Evolutionary conservation across 2,888 invertebrate species (phyloP).

Genomic region (Electrophaes corylata): DNA sequence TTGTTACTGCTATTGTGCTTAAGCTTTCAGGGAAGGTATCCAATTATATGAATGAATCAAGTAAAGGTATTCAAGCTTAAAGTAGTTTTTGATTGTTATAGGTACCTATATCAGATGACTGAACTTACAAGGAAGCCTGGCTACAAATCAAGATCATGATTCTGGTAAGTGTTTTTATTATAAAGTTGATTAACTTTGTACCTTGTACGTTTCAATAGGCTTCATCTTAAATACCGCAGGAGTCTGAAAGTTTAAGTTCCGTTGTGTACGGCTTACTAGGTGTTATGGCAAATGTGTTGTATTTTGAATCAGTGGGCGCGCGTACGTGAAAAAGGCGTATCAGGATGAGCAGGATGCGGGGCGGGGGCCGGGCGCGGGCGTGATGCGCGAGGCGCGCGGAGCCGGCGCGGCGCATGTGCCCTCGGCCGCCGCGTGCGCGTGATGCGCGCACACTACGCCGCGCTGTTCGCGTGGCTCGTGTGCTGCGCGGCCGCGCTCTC

Average conservation of each 20-base stretch:
- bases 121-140: slow-evolving; percentile 42
- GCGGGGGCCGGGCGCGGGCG: slow-evolving; percentile 58
- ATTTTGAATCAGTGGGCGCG: slow-evolving; percentile 60
- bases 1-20: slow-evolving; percentile 34
- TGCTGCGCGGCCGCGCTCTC: slow-evolving; percentile 82
- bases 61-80: not conserved
- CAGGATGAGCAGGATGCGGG: slow-evolving; percentile 60
- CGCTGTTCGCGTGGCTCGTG: slow-evolving; percentile 83
- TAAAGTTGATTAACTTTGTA: not conserved
- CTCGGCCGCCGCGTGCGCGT: slow-evolving; percentile 67
- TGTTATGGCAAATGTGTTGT: slow-evolving; percentile 22
- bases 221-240: not conserved
- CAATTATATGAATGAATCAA: not conserved
- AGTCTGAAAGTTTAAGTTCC: not conserved
- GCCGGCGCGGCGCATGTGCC: slow-evolving; percentile 59
- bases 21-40: slow-evolving; percentile 6
- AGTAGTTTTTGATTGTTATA: slow-evolving; percentile 55
- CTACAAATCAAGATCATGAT: slow-evolving; percentile 61
- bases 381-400: slow-evolving; percentile 64
- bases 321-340: slow-evolving; percentile 63
- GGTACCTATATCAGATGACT: slow-evolving; percentile 60
- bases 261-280: not conserved
- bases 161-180: slow-evolving; percentile 59
- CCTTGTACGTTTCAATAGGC: not conserved
- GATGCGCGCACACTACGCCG: slow-evolving; percentile 81